Base-by-base conservation (phyloP, 2,888 invertebrate species). In the Tipula lateralis region DNA sequence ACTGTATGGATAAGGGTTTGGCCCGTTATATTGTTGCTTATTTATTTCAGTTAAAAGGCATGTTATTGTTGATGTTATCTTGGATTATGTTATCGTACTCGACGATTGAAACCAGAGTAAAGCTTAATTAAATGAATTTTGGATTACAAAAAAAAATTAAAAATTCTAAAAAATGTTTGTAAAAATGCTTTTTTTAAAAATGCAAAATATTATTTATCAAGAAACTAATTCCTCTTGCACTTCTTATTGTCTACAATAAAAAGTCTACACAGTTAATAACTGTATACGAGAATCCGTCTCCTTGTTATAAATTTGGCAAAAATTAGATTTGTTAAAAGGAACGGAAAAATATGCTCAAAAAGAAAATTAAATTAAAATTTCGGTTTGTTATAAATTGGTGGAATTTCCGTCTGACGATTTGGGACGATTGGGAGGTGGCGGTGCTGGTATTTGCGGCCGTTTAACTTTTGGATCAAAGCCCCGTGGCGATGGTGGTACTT, bases 391-490 rank as follows among this genome's bases (percentile, higher is more conserved):
- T 83, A 86, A 86, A 85, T 87, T 85, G 66, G 86, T 86, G 13
- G 86, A 86, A 83, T 86, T 86, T n/a, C 85, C 85, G 29, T 44
- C 84, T 29, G 44, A 24, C 13, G 86, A 86, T 83, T 85, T 85
- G 29, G 85, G 84, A 66, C 86, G 86, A 85, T 86, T 86, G 19
- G 86, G 86, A 29, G 87, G 86, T 7, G 86, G 86, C 9, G 87
- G 87, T 32, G 87, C 86, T 19, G 86, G 86, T 7, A 87, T 85
- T 85, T 86, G 86, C 7, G 87, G 87, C 66, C 87, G 83, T 85
- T 87, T 87, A 83, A 87, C 86, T 85, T 85, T 85, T 34, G 85
- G 85, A 85, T 86, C 86, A 84, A 86, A 86, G 19, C 86, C 86
- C 32, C 87, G 85, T 1, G 87, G 87, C 24, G 86, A 87, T 34